Percentiles rank a stretch among this genome's conserved stretches.
phyloP scores from a whole-genome alignment of 2,888 invertebrate genomes.

The Ennomos erosarius region DNA sequence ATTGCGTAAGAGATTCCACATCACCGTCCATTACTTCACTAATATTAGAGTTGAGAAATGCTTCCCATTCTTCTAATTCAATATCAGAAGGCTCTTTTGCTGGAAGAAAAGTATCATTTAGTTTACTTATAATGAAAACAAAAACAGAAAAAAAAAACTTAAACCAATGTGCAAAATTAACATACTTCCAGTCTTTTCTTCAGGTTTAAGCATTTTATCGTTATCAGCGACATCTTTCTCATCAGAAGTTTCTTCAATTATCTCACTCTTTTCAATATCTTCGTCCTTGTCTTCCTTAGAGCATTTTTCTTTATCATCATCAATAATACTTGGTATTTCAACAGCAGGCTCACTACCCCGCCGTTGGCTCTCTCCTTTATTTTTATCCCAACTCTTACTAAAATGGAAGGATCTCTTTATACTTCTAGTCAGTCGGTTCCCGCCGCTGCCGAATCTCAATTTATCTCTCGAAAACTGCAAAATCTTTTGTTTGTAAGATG shows the following conservation, averaged over 20 bases:
- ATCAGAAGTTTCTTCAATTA: conserved; percentile 73
- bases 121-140: conserved; percentile 3
- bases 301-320: conserved; percentile 59
- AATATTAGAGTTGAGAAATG: conserved; percentile 92
- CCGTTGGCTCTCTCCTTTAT: conserved; percentile 68
- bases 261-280: conserved; percentile 74
- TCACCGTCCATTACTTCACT: conserved; percentile 93
- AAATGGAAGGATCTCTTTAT: conserved; percentile 81
- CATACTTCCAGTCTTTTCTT: conserved; percentile 69
- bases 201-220: conserved; percentile 61
- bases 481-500: conserved; percentile 80
- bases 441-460: conserved; percentile 76
- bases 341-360: conserved; percentile 77
- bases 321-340: conserved; percentile 62
- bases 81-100: conserved; percentile 87
- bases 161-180: background rate
- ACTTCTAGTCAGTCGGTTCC: conserved; percentile 77
- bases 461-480: conserved; percentile 81
- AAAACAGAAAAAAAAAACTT: conserved; percentile 12
- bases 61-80: conserved; percentile 95
- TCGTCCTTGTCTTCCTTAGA: conserved; percentile 77
- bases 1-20: conserved; percentile 89
- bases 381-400: conserved; percentile 78
- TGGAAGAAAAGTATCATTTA: conserved; percentile 40
- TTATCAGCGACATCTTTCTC: conserved; percentile 76